Percentiles rank a stretch among this genome's conserved stretches.
These are phyloP conservation scores for Halictus quadricinctus DNA, from an alignment of 2,888 invertebrate species.

Conservation along the genomic window DNA sequence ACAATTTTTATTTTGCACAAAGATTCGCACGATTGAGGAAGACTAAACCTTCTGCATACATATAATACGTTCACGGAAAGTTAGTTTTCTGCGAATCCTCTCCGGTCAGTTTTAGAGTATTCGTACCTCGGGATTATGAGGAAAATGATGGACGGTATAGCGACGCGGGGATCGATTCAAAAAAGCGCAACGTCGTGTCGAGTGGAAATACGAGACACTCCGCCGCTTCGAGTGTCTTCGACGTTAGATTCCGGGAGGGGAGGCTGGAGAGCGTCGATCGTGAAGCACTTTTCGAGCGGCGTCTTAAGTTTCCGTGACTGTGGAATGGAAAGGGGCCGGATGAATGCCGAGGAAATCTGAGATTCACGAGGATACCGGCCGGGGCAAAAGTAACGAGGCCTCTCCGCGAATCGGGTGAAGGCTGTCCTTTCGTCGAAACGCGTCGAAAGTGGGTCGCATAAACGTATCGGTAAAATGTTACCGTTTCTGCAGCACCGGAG, in stretches of 20 bases:
- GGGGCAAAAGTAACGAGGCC: constrained; percentile 19
- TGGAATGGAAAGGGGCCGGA: constrained; percentile 39
- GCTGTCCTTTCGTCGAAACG: constrained; percentile 17
- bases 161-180: not conserved
- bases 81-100: too few relatives aligned
- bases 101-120: too few relatives aligned
- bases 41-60: too few relatives aligned
- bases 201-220: constrained; percentile 18
- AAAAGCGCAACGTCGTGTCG: not conserved
- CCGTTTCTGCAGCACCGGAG: not conserved
- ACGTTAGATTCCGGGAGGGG: constrained; percentile 18
- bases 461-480: not conserved
- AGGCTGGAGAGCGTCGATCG: constrained; percentile 24
- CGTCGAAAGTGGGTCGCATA: constrained; percentile 7
- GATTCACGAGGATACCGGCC: constrained; percentile 29
- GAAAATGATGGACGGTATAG: not conserved
- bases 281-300: constrained; percentile 23
- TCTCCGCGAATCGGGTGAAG: constrained; percentile 33
- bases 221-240: constrained; percentile 20
- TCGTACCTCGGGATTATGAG: not conserved
- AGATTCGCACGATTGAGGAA: too few relatives aligned
- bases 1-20: too few relatives aligned
- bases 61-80: too few relatives aligned
- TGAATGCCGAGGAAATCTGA: constrained; percentile 43
- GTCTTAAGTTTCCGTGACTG: constrained; percentile 25